A percentile compares a stretch with the other conserved stretches of the same genome.
These are phyloP conservation scores for Lepus americanus DNA, from an alignment of 2,113 vertebrate species.

Conservation along the genomic window DNA sequence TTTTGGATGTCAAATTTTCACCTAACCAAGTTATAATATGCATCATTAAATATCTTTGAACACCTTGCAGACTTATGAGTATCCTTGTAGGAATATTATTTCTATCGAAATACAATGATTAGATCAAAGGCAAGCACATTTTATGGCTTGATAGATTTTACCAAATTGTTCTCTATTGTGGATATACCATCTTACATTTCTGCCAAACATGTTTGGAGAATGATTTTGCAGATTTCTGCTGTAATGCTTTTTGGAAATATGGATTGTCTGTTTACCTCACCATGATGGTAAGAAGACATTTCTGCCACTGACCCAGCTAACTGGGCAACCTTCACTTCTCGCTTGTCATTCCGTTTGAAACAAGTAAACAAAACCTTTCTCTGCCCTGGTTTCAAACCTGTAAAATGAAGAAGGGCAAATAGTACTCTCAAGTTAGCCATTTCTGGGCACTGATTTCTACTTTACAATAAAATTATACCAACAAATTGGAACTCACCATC, in stretches of 20 bases:
- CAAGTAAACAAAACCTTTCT: conserved; percentile 98
- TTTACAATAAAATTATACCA: conserved; percentile 65
- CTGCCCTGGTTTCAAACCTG: conserved; percentile 98
- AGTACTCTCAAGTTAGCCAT: conserved; percentile 49
- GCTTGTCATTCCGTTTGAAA: conserved; percentile 97
- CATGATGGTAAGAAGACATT: conserved; percentile 99
- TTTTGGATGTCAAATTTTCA: conserved; percentile 43
- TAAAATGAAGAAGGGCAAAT: conserved; percentile 23
- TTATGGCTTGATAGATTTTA: conserved; percentile 36
- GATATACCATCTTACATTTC: background rate
- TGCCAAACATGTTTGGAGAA: conserved; percentile 24
- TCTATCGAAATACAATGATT: conserved; percentile 51
- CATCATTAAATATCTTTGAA: conserved; percentile 35
- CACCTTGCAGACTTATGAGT: background rate
- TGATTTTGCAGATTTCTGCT: conserved; percentile 42
- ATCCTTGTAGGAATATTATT: conserved; percentile 35
- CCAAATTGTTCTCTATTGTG: conserved; percentile 4
- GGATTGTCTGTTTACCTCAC: conserved; percentile 91
- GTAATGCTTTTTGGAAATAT: conserved; percentile 6
- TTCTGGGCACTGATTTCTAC: conserved; percentile 29
- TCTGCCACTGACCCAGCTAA: conserved; percentile 98
- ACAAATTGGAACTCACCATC: conserved; percentile 91
- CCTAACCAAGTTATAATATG: conserved; percentile 33
- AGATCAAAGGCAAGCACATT: background rate
- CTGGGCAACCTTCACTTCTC: conserved; percentile 98